Conservation (phyloP, 1,140 invertebrate genomes). For the Euschistus heros region DNA sequence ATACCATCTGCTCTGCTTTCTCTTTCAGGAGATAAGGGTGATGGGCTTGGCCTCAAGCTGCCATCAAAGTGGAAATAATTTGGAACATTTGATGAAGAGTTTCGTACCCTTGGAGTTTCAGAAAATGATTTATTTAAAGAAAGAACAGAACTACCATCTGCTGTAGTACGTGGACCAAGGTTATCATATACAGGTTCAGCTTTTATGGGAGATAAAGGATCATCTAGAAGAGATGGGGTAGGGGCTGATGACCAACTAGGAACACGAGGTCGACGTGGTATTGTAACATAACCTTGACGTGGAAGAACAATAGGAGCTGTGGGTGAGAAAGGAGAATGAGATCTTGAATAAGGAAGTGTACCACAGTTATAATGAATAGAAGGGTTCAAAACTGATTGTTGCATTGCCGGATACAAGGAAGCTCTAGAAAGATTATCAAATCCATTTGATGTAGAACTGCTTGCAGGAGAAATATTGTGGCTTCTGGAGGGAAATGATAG, state of each 20-base stretch:
- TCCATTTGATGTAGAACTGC: slow-evolving; percentile 62
- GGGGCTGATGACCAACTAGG: slow-evolving; percentile 64
- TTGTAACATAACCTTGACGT: slow-evolving; percentile 68
- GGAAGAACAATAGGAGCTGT: slow-evolving; percentile 48
- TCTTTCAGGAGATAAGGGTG: slow-evolving; percentile 21
- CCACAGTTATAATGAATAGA: slow-evolving; percentile 41
- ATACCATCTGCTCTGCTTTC: not conserved
- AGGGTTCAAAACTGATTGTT: slow-evolving; percentile 42
- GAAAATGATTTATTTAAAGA: slow-evolving; percentile 53
- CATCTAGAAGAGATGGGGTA: slow-evolving; percentile 36
- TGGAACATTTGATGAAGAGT: slow-evolving; percentile 46
- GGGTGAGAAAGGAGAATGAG: slow-evolving; percentile 55
- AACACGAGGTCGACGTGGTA: slow-evolving; percentile 66
- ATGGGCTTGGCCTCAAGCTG: slow-evolving; percentile 24
- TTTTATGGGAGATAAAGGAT: slow-evolving; percentile 31
- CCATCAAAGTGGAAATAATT: slow-evolving; percentile 38
- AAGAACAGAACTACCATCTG: slow-evolving; percentile 66
- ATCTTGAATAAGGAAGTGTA: slow-evolving; percentile 58
- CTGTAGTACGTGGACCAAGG: slow-evolving; percentile 68
- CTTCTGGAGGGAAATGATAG: slow-evolving; percentile 65
- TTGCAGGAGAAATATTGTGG: slow-evolving; percentile 44
- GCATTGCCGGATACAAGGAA: slow-evolving; percentile 34
- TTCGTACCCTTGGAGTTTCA: slow-evolving; percentile 36
- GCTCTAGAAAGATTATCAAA: slow-evolving; percentile 31
- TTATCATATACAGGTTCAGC: slow-evolving; percentile 75